These are phyloP conservation scores for Petrolisthes cinctipes DNA, from an alignment of 2,888 invertebrate species.

Conservation along the genomic window DNA sequence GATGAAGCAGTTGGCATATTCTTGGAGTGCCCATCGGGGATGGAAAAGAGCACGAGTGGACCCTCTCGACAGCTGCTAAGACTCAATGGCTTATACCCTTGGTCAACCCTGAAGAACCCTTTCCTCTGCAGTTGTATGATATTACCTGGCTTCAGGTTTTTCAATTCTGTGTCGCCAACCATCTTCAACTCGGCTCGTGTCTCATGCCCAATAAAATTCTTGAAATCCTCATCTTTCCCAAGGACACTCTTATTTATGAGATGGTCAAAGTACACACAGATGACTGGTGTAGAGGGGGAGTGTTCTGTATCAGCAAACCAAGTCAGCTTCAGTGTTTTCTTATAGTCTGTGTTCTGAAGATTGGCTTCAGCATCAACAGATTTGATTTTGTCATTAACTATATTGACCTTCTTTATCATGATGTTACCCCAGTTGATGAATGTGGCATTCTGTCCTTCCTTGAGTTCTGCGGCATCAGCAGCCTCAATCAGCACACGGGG, in stretches of 20 bases:
- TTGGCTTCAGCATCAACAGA: conserved; percentile 84
- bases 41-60: conserved; percentile 88
- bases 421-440: conserved; percentile 99
- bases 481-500: conserved; percentile 86
- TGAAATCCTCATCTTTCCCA: conserved; percentile 98
- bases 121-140: conserved; percentile 83
- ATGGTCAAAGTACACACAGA: conserved; percentile 93
- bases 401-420: conserved; percentile 84
- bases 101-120: conserved; percentile 95
- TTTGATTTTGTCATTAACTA: conserved; percentile 67
- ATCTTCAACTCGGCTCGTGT: conserved; percentile 83
- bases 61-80: conserved; percentile 78
- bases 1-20: conserved; percentile 73
- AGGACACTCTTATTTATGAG: conserved; percentile 93
- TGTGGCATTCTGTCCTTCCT: conserved; percentile 92
- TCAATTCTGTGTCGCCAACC: conserved; percentile 90
- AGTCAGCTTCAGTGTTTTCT: conserved; percentile 95
- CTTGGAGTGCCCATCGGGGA: conserved; percentile 94
- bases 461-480: conserved; percentile 85
- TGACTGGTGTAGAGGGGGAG: conserved; percentile 78
- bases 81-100: conserved; percentile 79
- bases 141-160: conserved; percentile 19
- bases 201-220: conserved; percentile 86
- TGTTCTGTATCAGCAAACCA: conserved; percentile 78
- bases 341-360: conserved; percentile 94